A percentile compares a stretch with the other conserved stretches of the same genome.
These are phyloP conservation scores for Chiridota heheva DNA, from an alignment of 35 echinoderm and acorn worm species.

Conservation along the genomic window DNA sequence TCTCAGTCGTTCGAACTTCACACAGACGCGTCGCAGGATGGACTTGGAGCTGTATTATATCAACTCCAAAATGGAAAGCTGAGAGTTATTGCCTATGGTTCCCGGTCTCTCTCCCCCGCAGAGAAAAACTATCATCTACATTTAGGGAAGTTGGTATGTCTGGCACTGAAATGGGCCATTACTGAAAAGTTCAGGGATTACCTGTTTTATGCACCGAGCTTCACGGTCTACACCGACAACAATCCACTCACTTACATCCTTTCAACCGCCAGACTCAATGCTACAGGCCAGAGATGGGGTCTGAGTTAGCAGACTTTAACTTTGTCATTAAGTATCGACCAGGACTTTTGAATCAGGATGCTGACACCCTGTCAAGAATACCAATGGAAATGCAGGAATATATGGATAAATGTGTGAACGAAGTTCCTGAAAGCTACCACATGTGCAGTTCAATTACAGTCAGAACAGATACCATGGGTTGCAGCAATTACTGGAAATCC, in stretches of 20 bases:
- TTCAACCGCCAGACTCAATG: conserved; percentile 61
- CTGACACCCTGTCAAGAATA: conserved; percentile 53
- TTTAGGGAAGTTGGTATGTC: conserved; percentile 43
- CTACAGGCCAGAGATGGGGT: conserved; percentile 60
- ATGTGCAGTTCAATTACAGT: conserved; percentile 12
- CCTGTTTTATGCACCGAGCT: conserved; percentile 49
- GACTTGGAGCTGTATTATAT: conserved; percentile 49
- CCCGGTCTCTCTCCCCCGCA: conserved; percentile 8
- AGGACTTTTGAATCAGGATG: conserved; percentile 45
- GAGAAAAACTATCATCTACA: conserved; percentile 49
- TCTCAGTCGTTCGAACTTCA: conserved; percentile 21
- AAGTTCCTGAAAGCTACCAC: conserved; percentile 14
- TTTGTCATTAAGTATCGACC: conserved; percentile 64
- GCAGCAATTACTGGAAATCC: conserved; percentile 31
- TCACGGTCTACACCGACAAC: conserved; percentile 58
- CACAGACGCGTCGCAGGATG: conserved; percentile 43
- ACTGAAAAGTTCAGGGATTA: conserved; percentile 60
- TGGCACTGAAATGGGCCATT: conserved; percentile 59
- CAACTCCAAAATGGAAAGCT: conserved; percentile 39
- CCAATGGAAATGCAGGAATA: conserved; percentile 17
- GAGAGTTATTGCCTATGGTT: conserved; percentile 47
- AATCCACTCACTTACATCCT: conserved; percentile 64
- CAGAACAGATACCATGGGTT: conserved; percentile 13
- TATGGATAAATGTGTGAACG: conserved; percentile 21
- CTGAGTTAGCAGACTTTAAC: conserved; percentile 53